Conservation (phyloP, 2,113 vertebrate species). For the Siniperca knerii region DNA sequence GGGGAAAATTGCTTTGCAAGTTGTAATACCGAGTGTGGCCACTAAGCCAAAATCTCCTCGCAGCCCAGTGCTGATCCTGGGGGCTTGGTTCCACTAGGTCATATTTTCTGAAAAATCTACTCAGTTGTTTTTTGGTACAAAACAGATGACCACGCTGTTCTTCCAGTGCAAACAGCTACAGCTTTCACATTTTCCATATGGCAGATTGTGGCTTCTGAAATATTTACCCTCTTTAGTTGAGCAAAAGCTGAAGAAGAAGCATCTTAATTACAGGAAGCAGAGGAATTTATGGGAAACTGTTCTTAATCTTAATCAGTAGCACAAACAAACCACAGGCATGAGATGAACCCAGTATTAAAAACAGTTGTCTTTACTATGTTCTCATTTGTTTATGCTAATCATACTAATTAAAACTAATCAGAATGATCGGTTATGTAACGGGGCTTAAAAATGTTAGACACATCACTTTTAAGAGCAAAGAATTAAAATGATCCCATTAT, state of each 20-base stretch:
- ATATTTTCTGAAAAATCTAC: not conserved
- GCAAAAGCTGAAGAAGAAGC: not conserved
- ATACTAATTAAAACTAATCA: slow-evolving; percentile 33
- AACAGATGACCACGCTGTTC: not conserved
- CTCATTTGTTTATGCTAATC: slow-evolving; percentile 27
- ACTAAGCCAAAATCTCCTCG: too few species aligned
- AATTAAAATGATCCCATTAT: slow-evolving; percentile 26
- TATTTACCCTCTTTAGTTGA: slow-evolving; percentile 26
- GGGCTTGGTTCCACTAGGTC: too few species aligned
- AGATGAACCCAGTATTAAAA: not conserved
- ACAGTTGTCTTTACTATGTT: not conserved
- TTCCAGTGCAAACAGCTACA: not conserved
- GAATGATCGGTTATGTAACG: not conserved
- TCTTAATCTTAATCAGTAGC: not conserved
- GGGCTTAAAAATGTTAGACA: slow-evolving; percentile 28
- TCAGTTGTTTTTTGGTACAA: not conserved
- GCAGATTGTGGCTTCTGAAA: slow-evolving; percentile 2
- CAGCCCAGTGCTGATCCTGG: not conserved
- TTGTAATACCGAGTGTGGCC: too few species aligned
- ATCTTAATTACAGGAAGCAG: slow-evolving; percentile 17
- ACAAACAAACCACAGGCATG: slow-evolving; percentile 20
- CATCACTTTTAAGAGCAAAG: slow-evolving; percentile 32
- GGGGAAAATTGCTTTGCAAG: too few species aligned
- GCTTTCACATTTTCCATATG: not conserved
- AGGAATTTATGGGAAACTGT: slow-evolving; percentile 13